Evolutionary conservation across 1,140 invertebrate genomes (phyloP).

Genomic region (Myzus persicae): DNA sequence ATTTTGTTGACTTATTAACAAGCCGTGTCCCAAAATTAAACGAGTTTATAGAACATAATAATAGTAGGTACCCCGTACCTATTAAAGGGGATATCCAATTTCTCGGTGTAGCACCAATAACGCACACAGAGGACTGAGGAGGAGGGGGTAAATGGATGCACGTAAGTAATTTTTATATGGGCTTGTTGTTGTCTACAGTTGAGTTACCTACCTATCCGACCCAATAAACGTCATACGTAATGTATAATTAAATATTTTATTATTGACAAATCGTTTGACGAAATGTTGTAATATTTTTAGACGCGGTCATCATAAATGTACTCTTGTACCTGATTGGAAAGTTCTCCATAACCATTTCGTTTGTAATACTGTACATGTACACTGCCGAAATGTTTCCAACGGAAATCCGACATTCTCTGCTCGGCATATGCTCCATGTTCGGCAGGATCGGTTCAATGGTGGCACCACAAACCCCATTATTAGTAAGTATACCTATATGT

Average conservation of each 20-base stretch:
- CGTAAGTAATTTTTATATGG: background rate
- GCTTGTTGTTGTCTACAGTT: background rate
- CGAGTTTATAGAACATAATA: background rate
- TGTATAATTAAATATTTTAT: background rate
- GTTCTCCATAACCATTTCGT: conserved; percentile 75
- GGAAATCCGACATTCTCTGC: conserved; percentile 70
- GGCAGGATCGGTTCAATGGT: conserved; percentile 76
- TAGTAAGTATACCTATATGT: conserved; percentile 66
- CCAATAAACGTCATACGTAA: background rate
- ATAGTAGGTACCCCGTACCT: background rate
- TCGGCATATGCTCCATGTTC: conserved; percentile 75
- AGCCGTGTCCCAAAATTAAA: background rate
- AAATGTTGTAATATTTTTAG: conserved; percentile 45
- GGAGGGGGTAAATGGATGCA: background rate
- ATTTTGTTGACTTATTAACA: background rate
- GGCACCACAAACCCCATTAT: conserved; percentile 73
- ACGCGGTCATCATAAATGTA: conserved; percentile 54
- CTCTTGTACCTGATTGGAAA: conserved; percentile 77
- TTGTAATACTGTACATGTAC: conserved; percentile 75
- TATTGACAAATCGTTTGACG: background rate
- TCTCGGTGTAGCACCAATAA: background rate
- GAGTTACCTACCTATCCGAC: background rate
- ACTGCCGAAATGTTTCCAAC: conserved; percentile 80
- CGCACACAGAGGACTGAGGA: too few relatives aligned
- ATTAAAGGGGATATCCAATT: background rate